Percentiles rank a stretch among this genome's conserved stretches.
These are phyloP conservation scores for Dermolepida albohirtum DNA, from an alignment of 2,888 invertebrate species.

Conservation along the genomic window DNA sequence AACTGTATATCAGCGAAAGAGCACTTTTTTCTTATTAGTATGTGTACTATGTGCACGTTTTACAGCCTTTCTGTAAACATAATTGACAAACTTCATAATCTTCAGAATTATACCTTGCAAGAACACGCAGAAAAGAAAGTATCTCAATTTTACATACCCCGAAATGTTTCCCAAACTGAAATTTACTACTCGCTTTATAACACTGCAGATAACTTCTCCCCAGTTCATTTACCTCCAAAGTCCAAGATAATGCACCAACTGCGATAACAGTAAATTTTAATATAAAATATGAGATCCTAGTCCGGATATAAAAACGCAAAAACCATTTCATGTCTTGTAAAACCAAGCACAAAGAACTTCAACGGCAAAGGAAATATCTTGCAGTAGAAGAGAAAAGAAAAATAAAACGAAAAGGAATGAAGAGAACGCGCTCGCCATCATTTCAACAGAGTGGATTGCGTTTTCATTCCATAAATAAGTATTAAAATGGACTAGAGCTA, in stretches of 20 bases:
- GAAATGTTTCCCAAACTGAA: constrained; percentile 15
- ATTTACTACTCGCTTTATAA: constrained; percentile 36
- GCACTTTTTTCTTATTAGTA: too few species aligned
- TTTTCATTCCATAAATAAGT: constrained; percentile 39
- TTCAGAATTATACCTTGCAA: too few species aligned
- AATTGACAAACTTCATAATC: too few species aligned
- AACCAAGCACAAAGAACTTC: constrained; percentile 24
- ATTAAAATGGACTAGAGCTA: constrained; percentile 25
- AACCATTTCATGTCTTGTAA: constrained; percentile 33
- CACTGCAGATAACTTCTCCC: constrained; percentile 18
- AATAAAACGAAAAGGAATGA: constrained; percentile 28
- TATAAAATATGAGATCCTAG: constrained; percentile 32
- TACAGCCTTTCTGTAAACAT: too few species aligned
- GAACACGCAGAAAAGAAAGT: constrained; percentile 3
- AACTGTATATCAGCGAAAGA: too few species aligned
- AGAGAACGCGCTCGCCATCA: constrained; percentile 19
- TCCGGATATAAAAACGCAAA: constrained; percentile 27
- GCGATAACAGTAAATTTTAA: constrained; percentile 38
- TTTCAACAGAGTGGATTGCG: constrained; percentile 29
- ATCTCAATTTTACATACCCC: constrained; percentile 29
- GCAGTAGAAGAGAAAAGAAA: constrained; percentile 9
- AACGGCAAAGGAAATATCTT: constrained; percentile 28
- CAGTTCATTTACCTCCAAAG: constrained; percentile 31
- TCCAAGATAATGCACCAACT: constrained; percentile 35
- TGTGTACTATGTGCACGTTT: too few species aligned